These are phyloP conservation scores for Molossus molossus DNA, from an alignment of 2,797 vertebrate species.

Conservation along the genomic window DNA sequence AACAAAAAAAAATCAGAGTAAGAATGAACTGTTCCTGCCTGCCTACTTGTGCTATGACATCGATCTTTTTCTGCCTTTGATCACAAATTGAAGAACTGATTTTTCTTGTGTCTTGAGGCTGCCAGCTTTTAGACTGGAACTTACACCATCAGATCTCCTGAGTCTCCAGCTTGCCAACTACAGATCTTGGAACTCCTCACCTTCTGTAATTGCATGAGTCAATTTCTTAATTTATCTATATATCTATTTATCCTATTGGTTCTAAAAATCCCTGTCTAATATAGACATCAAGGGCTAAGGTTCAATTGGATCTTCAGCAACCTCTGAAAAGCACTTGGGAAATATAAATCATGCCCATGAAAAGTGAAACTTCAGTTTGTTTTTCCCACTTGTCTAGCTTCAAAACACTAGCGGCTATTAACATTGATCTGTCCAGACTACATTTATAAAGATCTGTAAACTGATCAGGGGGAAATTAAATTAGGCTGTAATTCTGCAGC, in stretches of 20 bases:
- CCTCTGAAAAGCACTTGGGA: slow-evolving; percentile 54
- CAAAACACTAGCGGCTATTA: slow-evolving; percentile 79
- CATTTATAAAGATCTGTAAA: slow-evolving; percentile 86
- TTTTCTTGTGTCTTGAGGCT: slow-evolving; percentile 33
- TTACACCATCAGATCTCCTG: slow-evolving; percentile 22
- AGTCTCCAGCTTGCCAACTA: slow-evolving; percentile 11
- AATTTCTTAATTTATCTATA: slow-evolving; percentile 5
- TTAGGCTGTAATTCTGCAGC: slow-evolving; percentile 84
- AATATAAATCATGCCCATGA: slow-evolving; percentile 72
- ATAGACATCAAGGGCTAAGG: slow-evolving; percentile 43
- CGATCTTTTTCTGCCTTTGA: slow-evolving; percentile 27
- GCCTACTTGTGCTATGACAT: not conserved
- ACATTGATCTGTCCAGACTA: slow-evolving; percentile 83
- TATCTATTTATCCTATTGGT: not conserved
- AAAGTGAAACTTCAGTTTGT: slow-evolving; percentile 75
- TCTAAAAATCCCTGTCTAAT: slow-evolving; percentile 64
- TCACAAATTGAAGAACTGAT: slow-evolving; percentile 16
- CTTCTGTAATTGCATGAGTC: slow-evolving; percentile 51
- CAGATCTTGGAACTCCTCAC: slow-evolving; percentile 40
- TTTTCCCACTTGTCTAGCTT: slow-evolving; percentile 76
- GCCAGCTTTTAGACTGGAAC: not conserved
- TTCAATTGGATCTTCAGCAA: slow-evolving; percentile 62
- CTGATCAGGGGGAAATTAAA: slow-evolving; percentile 85
- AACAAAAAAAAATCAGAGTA: not conserved
- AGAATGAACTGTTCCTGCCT: not conserved